phyloP scores from a whole-genome alignment of 2,113 vertebrate species.

The Pelusios castaneus region DNA sequence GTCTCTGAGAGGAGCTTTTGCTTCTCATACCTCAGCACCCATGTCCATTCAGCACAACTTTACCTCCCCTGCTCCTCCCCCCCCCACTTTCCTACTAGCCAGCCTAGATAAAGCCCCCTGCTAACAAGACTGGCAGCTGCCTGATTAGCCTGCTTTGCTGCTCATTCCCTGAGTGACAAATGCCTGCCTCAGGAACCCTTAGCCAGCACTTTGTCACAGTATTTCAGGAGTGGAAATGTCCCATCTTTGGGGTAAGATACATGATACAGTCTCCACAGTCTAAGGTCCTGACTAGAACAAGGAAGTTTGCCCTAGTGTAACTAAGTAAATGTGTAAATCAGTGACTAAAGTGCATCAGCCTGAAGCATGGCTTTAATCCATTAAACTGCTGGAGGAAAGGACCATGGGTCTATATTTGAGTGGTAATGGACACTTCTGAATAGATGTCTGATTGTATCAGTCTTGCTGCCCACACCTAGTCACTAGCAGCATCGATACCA shows the following conservation, averaged over 20 bases:
- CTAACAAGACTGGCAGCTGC: too few relatives aligned
- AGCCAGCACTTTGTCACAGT: background rate
- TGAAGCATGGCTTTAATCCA: background rate
- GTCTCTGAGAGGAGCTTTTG: too few relatives aligned
- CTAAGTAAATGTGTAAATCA: background rate
- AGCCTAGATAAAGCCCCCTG: too few relatives aligned
- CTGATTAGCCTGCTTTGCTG: too few relatives aligned
- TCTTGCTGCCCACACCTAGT: background rate
- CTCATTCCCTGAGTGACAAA: too few relatives aligned
- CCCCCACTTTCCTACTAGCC: too few relatives aligned
- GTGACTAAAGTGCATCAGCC: background rate
- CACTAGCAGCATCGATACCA: background rate
- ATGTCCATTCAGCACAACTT: too few relatives aligned
- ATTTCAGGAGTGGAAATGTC: background rate
- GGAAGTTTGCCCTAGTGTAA: background rate
- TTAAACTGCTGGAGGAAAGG: background rate
- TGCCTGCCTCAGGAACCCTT: too few relatives aligned
- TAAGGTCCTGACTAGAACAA: background rate
- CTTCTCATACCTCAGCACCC: too few relatives aligned
- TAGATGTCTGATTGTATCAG: background rate
- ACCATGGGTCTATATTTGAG: background rate
- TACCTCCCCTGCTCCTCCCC: too few relatives aligned
- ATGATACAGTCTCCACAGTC: background rate
- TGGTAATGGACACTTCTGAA: background rate
- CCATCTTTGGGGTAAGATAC: background rate